A percentile compares a stretch with the other conserved stretches of the same genome.
Conservation (phyloP, 2,113 vertebrate genomes). For the Ammodytes marinus region DNA sequence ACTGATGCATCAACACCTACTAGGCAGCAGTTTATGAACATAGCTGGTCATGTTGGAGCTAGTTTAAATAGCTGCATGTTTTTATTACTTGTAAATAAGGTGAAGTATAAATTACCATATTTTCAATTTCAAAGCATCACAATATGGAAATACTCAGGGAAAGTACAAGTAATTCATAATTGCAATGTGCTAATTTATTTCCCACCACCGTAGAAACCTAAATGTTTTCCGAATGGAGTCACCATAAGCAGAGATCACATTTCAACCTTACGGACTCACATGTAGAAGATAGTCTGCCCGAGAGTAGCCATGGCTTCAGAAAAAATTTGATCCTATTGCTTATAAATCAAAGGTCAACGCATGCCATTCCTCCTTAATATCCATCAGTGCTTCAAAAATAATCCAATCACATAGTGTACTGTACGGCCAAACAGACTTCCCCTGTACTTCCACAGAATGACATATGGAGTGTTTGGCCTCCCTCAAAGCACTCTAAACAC, state of each 20-base stretch:
- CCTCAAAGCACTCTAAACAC: background rate
- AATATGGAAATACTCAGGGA: background rate
- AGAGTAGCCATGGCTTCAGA: conserved; percentile 58
- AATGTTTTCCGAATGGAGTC: background rate
- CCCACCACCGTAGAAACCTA: background rate
- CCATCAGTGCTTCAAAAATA: background rate
- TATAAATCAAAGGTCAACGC: conserved; percentile 6
- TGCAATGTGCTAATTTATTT: background rate
- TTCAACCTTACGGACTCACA: conserved; percentile 27
- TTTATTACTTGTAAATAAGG: background rate
- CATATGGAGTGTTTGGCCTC: background rate
- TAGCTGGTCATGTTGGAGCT: background rate
- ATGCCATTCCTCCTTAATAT: background rate
- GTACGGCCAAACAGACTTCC: background rate
- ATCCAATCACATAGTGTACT: background rate
- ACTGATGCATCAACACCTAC: background rate
- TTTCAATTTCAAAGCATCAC: background rate
- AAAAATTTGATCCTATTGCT: background rate
- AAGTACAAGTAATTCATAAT: background rate
- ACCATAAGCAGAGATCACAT: background rate
- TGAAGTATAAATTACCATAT: background rate
- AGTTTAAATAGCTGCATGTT: too few species aligned
- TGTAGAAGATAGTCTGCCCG: conserved; percentile 68
- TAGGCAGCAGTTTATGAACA: background rate
- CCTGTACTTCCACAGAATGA: background rate